phyloP scores from a whole-genome alignment of 2,888 invertebrate species.

The Eupithecia tripunctaria region DNA sequence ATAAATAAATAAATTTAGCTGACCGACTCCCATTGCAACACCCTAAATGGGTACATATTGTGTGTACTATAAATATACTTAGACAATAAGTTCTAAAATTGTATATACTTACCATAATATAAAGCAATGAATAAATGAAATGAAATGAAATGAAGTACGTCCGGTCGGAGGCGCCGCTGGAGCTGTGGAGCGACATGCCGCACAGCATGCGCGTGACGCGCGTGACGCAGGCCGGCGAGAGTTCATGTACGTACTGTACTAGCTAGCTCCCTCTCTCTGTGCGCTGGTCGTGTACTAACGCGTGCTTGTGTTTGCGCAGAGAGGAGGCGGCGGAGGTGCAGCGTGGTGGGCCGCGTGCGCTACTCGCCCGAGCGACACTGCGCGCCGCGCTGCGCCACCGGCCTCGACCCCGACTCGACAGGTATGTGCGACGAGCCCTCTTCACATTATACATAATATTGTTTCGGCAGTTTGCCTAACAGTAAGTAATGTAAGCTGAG shows the following conservation, averaged over 20 bases:
- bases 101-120: too few relatives aligned
- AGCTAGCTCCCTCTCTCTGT: too few relatives aligned
- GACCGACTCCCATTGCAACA: too few relatives aligned
- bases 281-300: not conserved
- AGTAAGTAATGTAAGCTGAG: too few relatives aligned
- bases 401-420: slow-evolving; percentile 72
- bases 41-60: too few relatives aligned
- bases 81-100: too few relatives aligned
- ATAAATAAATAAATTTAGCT: too few relatives aligned
- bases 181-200: slow-evolving; percentile 90
- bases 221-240: slow-evolving; percentile 79
- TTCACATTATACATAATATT: too few relatives aligned
- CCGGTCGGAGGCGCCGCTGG: slow-evolving; percentile 87
- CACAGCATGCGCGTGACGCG: slow-evolving; percentile 90
- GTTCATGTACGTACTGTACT: slow-evolving; percentile 63
- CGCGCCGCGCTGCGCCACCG: slow-evolving; percentile 90
- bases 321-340: slow-evolving; percentile 53
- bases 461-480: too few relatives aligned
- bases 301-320: slow-evolving; percentile 17
- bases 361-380: slow-evolving; percentile 91
- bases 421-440: not conserved
- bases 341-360: slow-evolving; percentile 85
- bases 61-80: too few relatives aligned
- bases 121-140: too few relatives aligned
- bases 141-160: slow-evolving; percentile 66